phyloP scores from a whole-genome alignment of 2,888 invertebrate genomes.

The Phortica okadai region DNA sequence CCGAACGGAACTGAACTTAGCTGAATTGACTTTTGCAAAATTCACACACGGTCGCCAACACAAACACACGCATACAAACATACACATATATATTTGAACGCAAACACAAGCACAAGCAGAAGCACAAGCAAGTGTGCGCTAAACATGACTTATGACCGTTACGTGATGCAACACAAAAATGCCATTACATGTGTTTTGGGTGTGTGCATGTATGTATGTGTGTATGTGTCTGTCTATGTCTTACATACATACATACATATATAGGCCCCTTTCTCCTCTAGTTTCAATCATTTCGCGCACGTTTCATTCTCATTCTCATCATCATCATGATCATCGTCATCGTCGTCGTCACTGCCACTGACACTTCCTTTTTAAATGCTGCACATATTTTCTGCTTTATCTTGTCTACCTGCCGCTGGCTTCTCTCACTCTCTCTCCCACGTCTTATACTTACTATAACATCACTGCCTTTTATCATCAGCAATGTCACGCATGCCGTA shows the following conservation, averaged over 20 bases:
- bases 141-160: slow-evolving; percentile 75
- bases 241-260: not conserved
- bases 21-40: slow-evolving; percentile 15
- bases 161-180: slow-evolving; percentile 76
- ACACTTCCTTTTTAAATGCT: slow-evolving; percentile 46
- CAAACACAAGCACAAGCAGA: not conserved
- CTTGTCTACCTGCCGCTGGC: not conserved
- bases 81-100: not conserved
- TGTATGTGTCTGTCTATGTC: not conserved
- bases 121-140: slow-evolving; percentile 52
- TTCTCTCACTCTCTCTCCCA: not conserved
- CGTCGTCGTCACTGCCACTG: slow-evolving; percentile 35
- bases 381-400: slow-evolving; percentile 57
- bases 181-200: slow-evolving; percentile 64
- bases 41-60: not conserved
- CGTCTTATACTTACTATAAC: not conserved
- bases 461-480: not conserved
- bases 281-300: not conserved
- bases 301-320: not conserved
- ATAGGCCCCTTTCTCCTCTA: not conserved
- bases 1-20: slow-evolving; percentile 4
- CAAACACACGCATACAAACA: not conserved
- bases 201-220: slow-evolving; percentile 46
- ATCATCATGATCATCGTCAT: slow-evolving; percentile 41
- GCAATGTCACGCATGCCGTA: not conserved